A percentile compares a stretch with the other conserved stretches of the same genome.
Conservation (phyloP, 2,888 invertebrate species). For the Dorcus parallelipipedus region DNA sequence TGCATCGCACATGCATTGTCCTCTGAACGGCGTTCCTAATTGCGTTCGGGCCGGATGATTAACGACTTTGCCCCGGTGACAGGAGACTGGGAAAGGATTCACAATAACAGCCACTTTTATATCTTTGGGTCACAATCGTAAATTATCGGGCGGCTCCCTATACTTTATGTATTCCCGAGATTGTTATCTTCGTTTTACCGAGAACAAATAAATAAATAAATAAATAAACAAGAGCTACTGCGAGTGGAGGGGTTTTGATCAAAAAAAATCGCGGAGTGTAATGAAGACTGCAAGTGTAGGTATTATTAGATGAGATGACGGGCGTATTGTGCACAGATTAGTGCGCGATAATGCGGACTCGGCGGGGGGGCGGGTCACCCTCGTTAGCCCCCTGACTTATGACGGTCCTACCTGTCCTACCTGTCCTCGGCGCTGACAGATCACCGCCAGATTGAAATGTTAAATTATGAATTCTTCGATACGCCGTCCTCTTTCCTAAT, state of each 20-base stretch:
- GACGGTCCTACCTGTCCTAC: constrained; percentile 21
- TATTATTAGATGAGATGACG: background rate
- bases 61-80: constrained; percentile 6
- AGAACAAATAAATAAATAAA: no score
- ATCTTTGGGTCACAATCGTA: constrained; percentile 17
- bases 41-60: constrained; percentile 13
- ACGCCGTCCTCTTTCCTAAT: constrained; percentile 2
- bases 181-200: constrained; percentile 15
- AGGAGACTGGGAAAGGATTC: constrained; percentile 10
- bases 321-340: background rate
- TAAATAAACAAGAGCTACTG: no score
- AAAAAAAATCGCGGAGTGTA: no score
- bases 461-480: constrained; percentile 16
- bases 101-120: constrained; percentile 9
- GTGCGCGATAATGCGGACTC: background rate
- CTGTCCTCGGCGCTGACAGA: constrained; percentile 19
- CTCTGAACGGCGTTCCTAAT: constrained; percentile 5
- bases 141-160: constrained; percentile 15
- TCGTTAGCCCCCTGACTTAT: constrained; percentile 21
- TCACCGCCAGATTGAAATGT: constrained; percentile 19
- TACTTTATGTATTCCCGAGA: constrained; percentile 17
- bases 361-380: constrained; percentile 19
- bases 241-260: no score
- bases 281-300: no score
- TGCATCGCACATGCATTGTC: background rate